phyloP scores from a whole-genome alignment of 2,888 invertebrate species.

The Meteorus cinctellus region DNA sequence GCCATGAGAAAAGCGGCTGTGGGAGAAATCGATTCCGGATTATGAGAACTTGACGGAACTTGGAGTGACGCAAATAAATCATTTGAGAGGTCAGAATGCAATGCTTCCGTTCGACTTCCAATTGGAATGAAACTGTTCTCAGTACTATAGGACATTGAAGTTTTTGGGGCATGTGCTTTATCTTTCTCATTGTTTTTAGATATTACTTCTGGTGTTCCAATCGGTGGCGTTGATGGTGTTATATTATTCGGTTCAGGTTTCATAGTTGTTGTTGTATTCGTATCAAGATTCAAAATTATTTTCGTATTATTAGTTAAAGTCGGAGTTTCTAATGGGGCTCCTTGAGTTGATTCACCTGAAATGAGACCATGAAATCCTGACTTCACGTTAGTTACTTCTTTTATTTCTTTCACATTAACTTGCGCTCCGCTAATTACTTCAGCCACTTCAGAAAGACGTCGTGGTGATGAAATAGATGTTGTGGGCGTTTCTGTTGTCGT shows the following conservation, averaged over 20 bases:
- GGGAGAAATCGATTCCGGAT: slow-evolving; percentile 80
- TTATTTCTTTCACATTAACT: slow-evolving; percentile 38
- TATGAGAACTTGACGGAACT: slow-evolving; percentile 76
- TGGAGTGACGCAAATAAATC: slow-evolving; percentile 78
- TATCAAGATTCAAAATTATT: slow-evolving; percentile 69
- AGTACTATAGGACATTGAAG: slow-evolving; percentile 63
- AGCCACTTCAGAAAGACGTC: slow-evolving; percentile 51
- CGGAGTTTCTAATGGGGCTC: slow-evolving; percentile 45
- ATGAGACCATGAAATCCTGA: slow-evolving; percentile 63
- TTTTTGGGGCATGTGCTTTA: slow-evolving; percentile 61
- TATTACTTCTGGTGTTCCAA: slow-evolving; percentile 52
- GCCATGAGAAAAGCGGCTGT: slow-evolving; percentile 86
- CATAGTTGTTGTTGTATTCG: slow-evolving; percentile 70
- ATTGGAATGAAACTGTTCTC: slow-evolving; percentile 70
- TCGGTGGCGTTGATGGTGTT: slow-evolving; percentile 38
- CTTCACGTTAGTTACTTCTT: slow-evolving; percentile 63
- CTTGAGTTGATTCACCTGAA: slow-evolving; percentile 53
- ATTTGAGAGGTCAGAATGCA: slow-evolving; percentile 76
- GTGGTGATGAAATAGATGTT: neutral
- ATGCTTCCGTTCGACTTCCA: slow-evolving; percentile 61
- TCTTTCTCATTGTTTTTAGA: slow-evolving; percentile 46
- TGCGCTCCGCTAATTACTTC: slow-evolving; percentile 51
- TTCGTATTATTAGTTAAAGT: slow-evolving; percentile 58
- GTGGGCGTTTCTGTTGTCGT: neutral
- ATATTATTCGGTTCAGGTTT: slow-evolving; percentile 58